Conservation (phyloP, 2,888 invertebrate genomes). For the Lasioglossum pauxillum region DNA sequence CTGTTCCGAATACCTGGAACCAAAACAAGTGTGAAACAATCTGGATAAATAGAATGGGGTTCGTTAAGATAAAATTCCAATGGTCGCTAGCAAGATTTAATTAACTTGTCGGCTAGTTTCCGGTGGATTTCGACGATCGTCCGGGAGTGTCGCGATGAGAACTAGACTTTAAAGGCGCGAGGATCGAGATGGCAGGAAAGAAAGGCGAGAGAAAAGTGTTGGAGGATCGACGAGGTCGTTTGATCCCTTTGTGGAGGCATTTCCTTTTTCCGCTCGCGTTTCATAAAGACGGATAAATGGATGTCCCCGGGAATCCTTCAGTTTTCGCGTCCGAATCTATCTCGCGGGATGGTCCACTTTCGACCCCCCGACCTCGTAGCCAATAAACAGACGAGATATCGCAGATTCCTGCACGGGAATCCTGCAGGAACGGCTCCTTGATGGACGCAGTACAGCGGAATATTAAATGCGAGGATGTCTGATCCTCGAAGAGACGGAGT, state of each 20-base stretch:
- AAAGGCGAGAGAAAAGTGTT: neutral
- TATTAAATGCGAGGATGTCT: neutral
- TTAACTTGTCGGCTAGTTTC: neutral
- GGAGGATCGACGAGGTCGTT: neutral
- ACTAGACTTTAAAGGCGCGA: neutral
- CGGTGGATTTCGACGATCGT: neutral
- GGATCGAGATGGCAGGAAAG: neutral
- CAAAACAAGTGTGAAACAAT: neutral
- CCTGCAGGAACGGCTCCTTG: neutral
- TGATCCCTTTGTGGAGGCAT: constrained; percentile 8
- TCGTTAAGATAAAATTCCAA: neutral
- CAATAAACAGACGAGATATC: neutral
- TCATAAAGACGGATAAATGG: constrained; percentile 12
- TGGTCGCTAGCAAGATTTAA: neutral
- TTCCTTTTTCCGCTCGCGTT: neutral
- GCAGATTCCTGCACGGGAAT: neutral
- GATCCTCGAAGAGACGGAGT: neutral
- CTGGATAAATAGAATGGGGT: neutral
- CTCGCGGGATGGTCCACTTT: neutral
- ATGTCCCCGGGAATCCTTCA: constrained; percentile 1
- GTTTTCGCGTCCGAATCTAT: constrained; percentile 1
- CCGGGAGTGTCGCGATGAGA: neutral
- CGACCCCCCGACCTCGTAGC: neutral
- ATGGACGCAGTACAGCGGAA: neutral
- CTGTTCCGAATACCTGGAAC: neutral